Evolutionary conservation across 2,113 vertebrate genomes (phyloP), one percentile per base, ranked within the genome.

Genomic region (Otus sunia): DNA sequence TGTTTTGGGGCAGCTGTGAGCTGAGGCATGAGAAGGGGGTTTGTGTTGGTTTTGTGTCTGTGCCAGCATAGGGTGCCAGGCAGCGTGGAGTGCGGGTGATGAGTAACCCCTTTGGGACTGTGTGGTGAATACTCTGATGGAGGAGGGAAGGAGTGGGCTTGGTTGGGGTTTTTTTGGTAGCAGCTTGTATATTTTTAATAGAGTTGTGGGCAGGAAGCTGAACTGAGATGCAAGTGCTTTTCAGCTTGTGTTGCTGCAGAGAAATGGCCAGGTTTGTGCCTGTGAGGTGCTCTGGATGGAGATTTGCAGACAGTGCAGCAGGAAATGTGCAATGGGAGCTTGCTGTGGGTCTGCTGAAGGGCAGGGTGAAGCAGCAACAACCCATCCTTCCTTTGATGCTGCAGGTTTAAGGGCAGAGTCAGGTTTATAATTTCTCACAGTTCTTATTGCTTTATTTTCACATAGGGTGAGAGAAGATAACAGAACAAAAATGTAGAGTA

Each of bases 31-130:
- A 32, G 37, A 9, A 36, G 7, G 10, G 45, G 25, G 5, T 22
- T 66, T n/a, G 59, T 13, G 25, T 2, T 34, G 21, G 5, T 5
- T 34, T 19, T 0, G 15, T 21, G 34, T 6, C 26, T 0, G 1
- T 45, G 6, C 4, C 37, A 7, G 6, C 0, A 6, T 47, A 6
- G 43, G 25, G n/a, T 34, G 19, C 26, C 9, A 5, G 78, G 53
- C 83, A 68, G 29, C 0, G 7, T 8, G 1, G 15, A 4, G 34
- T 15, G 7, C 2, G 37, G 36, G 60, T 7, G 53, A 17, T 2
- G 34, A 12, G 71, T 5, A 45, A 30, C 32, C 32, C 25, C 30
- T 89, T 45, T 30, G 58, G 26, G 53, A 36, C 43, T 0, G 1
- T 2, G 6, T 8, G 53, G 32, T 29, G 67, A 69, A 10, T 5